Evolutionary conservation across 2,113 vertebrate genomes (phyloP), one percentile per base, ranked within the genome.

Genomic region (Dipodomys spectabilis): DNA sequence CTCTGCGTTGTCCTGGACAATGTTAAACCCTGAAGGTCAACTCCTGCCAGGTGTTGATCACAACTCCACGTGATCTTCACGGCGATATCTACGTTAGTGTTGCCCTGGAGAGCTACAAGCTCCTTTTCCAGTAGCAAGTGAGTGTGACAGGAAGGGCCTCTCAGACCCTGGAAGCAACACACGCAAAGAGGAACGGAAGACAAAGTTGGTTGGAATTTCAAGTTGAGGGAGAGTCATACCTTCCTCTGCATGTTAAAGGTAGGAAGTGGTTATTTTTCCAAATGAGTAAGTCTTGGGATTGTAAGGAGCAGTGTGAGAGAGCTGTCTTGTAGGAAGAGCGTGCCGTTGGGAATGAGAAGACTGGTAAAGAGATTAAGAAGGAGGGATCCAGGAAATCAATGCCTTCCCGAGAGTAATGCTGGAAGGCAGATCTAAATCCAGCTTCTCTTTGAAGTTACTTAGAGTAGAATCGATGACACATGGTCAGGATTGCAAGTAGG

Each of bases 181-280:
- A 13, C 22, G 7, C 25, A 23, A 22, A 86, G 74, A 69, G 25
- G 12, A 72, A 22, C 0, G 4, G 53, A 82, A 32, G n/a, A 68
- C 6, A 28, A 45, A 91, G 25, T 67, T 39, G 28, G 7, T n/a
- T 7, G 13, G 69, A 81, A 69, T 87, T 60, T 44, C 11, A 77
- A 28, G 20, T 45, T 82, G 49, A 82, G 35, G 39, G 23, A 93
- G 86, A 82, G 60, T 53, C 7, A 8, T 5, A 49, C 79, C 15
- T 90, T 67, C 9, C 3, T 19, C 71, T 71, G 7, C 7, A 75
- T 75, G 87, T 71, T 79, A 57, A 69, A 88, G 22, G 8, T 15
- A 62, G 19, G 32, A 85, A 65, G 25, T 79, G 69, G 88, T 35
- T 74, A 77, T 92, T 88, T 91, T 73, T 77, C 25, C 23, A 68